Percentiles rank a stretch among this genome's conserved stretches.
Evolutionary conservation across 2,113 vertebrate genomes (phyloP).

Genomic region (Ammodytes marinus): DNA sequence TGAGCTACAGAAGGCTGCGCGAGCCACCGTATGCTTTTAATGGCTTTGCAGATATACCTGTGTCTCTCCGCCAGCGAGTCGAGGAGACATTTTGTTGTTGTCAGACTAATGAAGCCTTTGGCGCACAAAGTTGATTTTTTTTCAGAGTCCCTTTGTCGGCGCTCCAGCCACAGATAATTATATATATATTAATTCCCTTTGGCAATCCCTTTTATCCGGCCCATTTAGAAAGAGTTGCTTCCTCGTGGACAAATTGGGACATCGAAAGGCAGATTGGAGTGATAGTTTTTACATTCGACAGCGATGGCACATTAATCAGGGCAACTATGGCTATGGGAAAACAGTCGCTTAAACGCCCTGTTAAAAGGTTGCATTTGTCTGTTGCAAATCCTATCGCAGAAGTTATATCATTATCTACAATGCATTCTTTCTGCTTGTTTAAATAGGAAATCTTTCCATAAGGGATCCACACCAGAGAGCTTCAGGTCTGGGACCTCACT

Average conservation of each 20-base stretch:
- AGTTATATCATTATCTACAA: constrained; percentile 45
- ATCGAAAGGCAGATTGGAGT: constrained; percentile 79
- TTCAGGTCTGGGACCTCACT: constrained; percentile 12
- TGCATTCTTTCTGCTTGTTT: constrained; percentile 20
- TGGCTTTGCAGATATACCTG: constrained; percentile 70
- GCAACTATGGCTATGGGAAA: constrained; percentile 60
- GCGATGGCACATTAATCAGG: constrained; percentile 73
- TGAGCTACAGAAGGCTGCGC: constrained; percentile 27
- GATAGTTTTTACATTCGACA: constrained; percentile 74
- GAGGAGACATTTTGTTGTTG: constrained; percentile 69
- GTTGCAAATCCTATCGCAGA: constrained; percentile 39
- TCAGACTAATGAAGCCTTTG: constrained; percentile 77
- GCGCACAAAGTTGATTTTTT: constrained; percentile 74
- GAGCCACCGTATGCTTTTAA: constrained; percentile 54
- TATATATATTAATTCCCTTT: constrained; percentile 79
- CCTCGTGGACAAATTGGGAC: constrained; percentile 77
- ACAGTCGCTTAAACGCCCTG: constrained; percentile 40
- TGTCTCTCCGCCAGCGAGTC: constrained; percentile 49
- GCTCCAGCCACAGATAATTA: constrained; percentile 79
- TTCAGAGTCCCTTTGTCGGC: constrained; percentile 74
- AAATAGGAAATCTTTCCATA: constrained; percentile 30
- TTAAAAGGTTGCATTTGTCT: constrained; percentile 46
- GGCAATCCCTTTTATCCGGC: constrained; percentile 77
- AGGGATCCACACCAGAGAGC: constrained; percentile 16
- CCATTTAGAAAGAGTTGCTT: constrained; percentile 77